Evolutionary conservation across 2,113 vertebrate genomes (phyloP).

Genomic region (Hyaena hyaena): DNA sequence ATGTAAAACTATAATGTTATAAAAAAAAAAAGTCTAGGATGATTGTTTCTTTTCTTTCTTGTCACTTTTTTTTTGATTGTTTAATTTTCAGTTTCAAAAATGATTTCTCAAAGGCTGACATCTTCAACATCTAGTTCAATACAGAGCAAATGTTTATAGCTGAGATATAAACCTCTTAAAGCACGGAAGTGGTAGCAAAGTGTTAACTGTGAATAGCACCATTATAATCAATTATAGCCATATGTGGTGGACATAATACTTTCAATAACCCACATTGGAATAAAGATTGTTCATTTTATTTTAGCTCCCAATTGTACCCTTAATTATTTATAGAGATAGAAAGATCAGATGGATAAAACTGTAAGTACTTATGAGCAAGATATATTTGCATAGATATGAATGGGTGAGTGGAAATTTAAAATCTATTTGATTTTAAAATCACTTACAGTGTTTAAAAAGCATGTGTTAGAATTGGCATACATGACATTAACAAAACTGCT

Average conservation of each 20-base stretch:
- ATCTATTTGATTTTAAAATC: slow-evolving; percentile 41
- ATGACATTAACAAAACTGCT: neutral
- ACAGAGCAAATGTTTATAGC: neutral
- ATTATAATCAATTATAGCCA: slow-evolving; percentile 16
- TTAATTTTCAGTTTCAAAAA: neutral
- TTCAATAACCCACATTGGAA: neutral
- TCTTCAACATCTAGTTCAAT: neutral
- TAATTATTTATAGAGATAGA: slow-evolving; percentile 48
- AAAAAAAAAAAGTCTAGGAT: neutral
- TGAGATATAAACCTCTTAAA: slow-evolving; percentile 22
- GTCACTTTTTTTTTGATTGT: neutral
- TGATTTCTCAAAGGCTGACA: neutral
- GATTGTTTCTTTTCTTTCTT: neutral
- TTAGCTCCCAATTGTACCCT: neutral
- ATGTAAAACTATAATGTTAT: neutral
- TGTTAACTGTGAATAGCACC: neutral
- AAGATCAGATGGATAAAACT: slow-evolving; percentile 32
- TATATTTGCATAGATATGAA: neutral
- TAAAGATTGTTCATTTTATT: slow-evolving; percentile 64
- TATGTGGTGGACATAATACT: neutral
- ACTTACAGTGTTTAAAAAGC: slow-evolving; percentile 40
- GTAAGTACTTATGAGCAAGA: neutral
- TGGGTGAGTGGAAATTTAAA: neutral
- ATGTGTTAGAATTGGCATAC: neutral
- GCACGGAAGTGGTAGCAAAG: neutral